Evolutionary conservation across 2,797 vertebrate genomes (phyloP), one percentile per base, ranked within the genome.

Genomic region (Phalloptychus januarius): DNA sequence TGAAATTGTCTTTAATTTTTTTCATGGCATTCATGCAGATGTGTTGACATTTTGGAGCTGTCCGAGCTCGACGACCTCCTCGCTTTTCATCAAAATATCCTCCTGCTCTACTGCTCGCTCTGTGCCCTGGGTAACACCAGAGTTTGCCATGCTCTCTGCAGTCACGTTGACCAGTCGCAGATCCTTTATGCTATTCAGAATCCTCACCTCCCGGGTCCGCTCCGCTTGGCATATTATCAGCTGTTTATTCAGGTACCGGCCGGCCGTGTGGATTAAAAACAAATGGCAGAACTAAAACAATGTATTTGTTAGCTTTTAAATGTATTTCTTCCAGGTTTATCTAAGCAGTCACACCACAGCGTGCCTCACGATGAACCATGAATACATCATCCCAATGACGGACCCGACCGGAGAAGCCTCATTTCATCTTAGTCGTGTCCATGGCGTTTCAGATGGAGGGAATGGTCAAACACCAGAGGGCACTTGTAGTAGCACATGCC

Each of bases 311-410:
- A 70, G 13, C 25, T 70, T 28, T 70, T 44, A 23, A 5, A 38
- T 10, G 40, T 13, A 2, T 16, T 28, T 28, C 58, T 12, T 77
- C 20, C 10, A 95, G 94, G 96, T 97, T 83, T 95, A 98, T 87
- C 97, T 99, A 48, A 96, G 94, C 86, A 95, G 95, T 82, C 96
- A 97, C 36, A 93, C 95, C 85, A 96, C 96, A 0, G 96, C 97
- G 45, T 94, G 97, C 65, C 93, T 97, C 75, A 96, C 96, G 95
- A 98, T 97, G 96, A 97, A 96, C 94, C 95, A 95, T 18, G 98
- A 99, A 91, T 99, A 97, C 91, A 97, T 98, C n/a, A 96, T 99
- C 52, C 98, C 98, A 42, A 96, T 98, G 97, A 97, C 96, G 0
- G 96, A 97, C 25, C 95, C 96, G 85, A 96, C 96, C 2, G 96